These are phyloP conservation scores for Hozukius guyotensis DNA, from an alignment of 2,797 vertebrate genomes.

Conservation along the genomic window DNA sequence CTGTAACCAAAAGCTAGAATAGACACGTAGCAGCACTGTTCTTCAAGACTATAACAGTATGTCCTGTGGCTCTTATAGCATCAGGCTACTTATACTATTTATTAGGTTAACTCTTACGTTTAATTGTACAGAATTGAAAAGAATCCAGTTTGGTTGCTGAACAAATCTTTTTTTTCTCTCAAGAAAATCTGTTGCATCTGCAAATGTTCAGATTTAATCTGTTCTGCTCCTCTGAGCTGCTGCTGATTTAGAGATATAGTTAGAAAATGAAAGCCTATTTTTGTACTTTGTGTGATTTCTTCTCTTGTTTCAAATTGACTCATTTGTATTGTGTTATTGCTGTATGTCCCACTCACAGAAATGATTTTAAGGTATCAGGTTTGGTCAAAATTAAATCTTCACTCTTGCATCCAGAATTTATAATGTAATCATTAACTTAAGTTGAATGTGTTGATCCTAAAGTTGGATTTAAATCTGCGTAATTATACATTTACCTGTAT, in stretches of 20 bases:
- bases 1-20: constrained; percentile 9
- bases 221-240: neutral
- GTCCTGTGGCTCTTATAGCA: neutral
- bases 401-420: neutral
- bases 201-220: neutral
- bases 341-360: neutral
- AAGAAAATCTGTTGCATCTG: neutral
- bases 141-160: neutral
- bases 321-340: neutral
- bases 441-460: neutral
- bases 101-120: constrained; percentile 5
- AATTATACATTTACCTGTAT: neutral
- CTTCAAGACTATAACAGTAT: neutral
- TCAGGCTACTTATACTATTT: constrained; percentile 23
- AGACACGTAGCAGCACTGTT: constrained; percentile 5
- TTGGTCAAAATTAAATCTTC: neutral
- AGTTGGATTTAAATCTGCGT: neutral
- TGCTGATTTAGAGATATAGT: constrained; percentile 6
- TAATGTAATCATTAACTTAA: neutral
- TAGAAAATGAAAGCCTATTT: neutral
- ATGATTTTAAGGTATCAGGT: neutral
- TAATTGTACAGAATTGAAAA: constrained; percentile 10
- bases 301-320: neutral
- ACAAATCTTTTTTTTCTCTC: neutral
- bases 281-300: constrained; percentile 32